These are phyloP conservation scores for Ormyrus thymus DNA, from an alignment of 2,888 invertebrate species.

Conservation along the genomic window DNA sequence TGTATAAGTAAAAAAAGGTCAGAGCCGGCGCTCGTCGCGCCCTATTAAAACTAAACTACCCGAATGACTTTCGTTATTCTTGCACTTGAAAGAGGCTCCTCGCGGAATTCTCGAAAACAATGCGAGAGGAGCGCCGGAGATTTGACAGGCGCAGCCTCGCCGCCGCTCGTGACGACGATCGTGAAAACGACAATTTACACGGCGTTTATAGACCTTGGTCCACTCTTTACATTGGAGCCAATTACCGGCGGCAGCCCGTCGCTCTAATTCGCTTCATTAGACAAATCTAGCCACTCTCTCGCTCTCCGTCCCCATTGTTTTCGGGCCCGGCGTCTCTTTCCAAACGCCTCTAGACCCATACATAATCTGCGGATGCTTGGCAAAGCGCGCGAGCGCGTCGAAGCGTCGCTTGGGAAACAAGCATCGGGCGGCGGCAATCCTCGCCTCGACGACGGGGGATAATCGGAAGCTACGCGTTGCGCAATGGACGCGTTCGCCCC, in stretches of 20 bases:
- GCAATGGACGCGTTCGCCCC: conserved; percentile 17
- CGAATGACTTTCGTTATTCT: too few relatives aligned
- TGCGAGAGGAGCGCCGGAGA: too few relatives aligned
- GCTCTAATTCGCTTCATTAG: conserved; percentile 45
- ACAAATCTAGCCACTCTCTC: conserved; percentile 16
- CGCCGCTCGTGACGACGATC: not conserved
- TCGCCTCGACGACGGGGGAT: not conserved
- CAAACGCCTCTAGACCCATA: too few relatives aligned
- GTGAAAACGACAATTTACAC: conserved; percentile 36
- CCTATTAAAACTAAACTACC: too few relatives aligned
- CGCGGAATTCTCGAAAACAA: too few relatives aligned
- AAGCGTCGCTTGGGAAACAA: conserved; percentile 32
- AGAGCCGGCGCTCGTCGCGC: too few relatives aligned
- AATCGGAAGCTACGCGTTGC: conserved; percentile 31
- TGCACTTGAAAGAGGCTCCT: too few relatives aligned
- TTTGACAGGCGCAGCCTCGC: too few relatives aligned
- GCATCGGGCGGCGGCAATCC: not conserved
- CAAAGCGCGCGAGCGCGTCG: conserved; percentile 20
- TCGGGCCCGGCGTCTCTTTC: too few relatives aligned
- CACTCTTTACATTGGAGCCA: conserved; percentile 33
- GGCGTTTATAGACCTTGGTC: conserved; percentile 40
- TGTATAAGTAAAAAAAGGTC: too few relatives aligned
- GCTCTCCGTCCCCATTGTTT: too few relatives aligned
- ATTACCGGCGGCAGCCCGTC: conserved; percentile 13
- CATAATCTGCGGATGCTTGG: conserved; percentile 19